These are phyloP conservation scores for Tursiops truncatus DNA, from an alignment of 2,113 vertebrate species.

Conservation along the genomic window DNA sequence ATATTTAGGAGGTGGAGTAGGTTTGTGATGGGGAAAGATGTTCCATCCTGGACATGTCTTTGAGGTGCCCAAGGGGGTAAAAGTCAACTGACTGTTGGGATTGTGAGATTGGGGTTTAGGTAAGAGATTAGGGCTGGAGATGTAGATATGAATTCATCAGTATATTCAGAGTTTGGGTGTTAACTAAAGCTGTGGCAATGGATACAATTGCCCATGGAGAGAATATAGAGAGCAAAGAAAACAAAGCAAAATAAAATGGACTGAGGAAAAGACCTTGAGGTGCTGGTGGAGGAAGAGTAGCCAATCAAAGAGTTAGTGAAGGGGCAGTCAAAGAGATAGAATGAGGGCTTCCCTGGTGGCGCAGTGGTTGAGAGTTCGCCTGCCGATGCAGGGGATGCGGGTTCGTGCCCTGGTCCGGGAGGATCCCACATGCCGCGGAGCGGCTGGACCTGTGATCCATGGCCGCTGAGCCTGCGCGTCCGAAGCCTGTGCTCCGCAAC, in stretches of 20 bases:
- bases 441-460: no score
- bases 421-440: no score
- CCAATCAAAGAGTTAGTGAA: constrained; percentile 12
- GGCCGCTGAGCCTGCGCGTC: no score
- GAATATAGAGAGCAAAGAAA: not conserved
- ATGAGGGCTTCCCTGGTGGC: no score
- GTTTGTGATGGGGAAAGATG: not conserved
- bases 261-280: not conserved
- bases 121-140: not conserved
- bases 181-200: not conserved
- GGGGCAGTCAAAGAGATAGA: not conserved
- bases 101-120: not conserved
- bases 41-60: not conserved
- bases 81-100: not conserved
- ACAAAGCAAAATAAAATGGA: not conserved
- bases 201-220: not conserved
- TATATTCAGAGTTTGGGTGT: not conserved
- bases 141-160: not conserved
- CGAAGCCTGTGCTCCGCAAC: no score
- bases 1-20: not conserved
- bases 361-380: no score
- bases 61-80: not conserved
- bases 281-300: not conserved
- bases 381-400: no score
- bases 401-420: no score